These are phyloP conservation scores for Calliopum simillimum DNA, from an alignment of 2,888 invertebrate species.

Conservation along the genomic window DNA sequence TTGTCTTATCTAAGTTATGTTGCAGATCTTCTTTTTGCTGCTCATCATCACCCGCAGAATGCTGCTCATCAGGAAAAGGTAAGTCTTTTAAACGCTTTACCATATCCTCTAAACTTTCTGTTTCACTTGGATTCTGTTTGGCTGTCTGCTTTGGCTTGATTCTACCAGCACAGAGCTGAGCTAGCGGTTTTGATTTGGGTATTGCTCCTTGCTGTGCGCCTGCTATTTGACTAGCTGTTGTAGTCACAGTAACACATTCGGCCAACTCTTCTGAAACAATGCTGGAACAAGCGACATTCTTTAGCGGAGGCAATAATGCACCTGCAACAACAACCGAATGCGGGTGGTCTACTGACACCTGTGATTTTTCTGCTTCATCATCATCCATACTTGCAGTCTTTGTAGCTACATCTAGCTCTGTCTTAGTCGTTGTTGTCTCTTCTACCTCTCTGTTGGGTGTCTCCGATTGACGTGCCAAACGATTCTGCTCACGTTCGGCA, in stretches of 20 bases:
- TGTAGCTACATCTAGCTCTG: constrained; percentile 29
- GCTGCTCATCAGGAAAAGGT: constrained; percentile 52
- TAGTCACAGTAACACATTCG: constrained; percentile 57
- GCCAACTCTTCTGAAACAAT: constrained; percentile 55
- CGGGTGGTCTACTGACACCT: constrained; percentile 32
- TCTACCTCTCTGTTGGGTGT: neutral
- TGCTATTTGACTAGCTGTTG: constrained; percentile 58
- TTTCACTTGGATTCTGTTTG: constrained; percentile 8
- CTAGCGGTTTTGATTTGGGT: constrained; percentile 51
- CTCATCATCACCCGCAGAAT: too few relatives aligned
- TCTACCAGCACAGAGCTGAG: constrained; percentile 55
- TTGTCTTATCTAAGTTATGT: neutral
- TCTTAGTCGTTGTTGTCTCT: neutral
- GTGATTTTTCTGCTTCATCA: neutral
- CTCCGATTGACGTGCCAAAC: constrained; percentile 46
- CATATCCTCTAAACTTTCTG: constrained; percentile 59
- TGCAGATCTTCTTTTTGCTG: too few relatives aligned
- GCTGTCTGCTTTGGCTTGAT: constrained; percentile 18
- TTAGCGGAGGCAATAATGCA: constrained; percentile 47
- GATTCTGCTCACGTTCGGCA: constrained; percentile 56
- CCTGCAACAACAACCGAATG: constrained; percentile 33
- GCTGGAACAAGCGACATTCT: constrained; percentile 54
- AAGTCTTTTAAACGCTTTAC: constrained; percentile 57
- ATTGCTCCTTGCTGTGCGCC: constrained; percentile 51
- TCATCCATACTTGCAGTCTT: neutral